Evolutionary conservation across 2,888 invertebrate genomes (phyloP), one percentile per base, ranked within the genome.

Genomic region (Drosophila anceps): DNA sequence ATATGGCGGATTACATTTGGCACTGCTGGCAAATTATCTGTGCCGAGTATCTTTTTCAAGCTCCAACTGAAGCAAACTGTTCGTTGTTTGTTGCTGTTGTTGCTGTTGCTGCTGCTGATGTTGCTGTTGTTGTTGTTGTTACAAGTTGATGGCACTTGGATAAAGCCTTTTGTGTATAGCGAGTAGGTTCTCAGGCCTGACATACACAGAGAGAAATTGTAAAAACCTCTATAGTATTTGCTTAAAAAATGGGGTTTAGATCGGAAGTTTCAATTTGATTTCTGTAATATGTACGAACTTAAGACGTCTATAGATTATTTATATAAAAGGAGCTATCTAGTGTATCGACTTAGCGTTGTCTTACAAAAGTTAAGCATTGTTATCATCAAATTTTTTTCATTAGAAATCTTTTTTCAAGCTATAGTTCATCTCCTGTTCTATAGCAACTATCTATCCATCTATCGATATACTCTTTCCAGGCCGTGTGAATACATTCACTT

Each of bases 1-100:
- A 85, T 85, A 85, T 73, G 86, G 88, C 88, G 88, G 86, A 90
- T 88, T 90, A 85, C 90, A 90, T 85, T 85, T 90, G 86, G 81
- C 90, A 86, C 84, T 90, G 90, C 85, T 85, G 86, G 84, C 86
- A 85, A 90, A 90, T 85, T 90, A 85, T 84, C 82, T 84, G 66
- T 79, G 84, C 82, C 90, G 81, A 81, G 81, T 81, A 69, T 78
- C 72, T 81, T 58, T 81, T 81, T 67, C 72, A 65, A 67, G 44
- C 72, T 55, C 46, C 41, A 73, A 65, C 54, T 69, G 65, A 61
- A 76, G 76, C 62, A 78, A 73, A 73, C 79, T 62, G 73, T 61
- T 68, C 61, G 61, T n/a, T 55, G 55, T 31, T 57, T 50, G 59
- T 12, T 69, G 41, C 3, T n/a, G 53, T 2, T 13, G 51, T 1